Conservation (phyloP, 2,888 invertebrate species). For the Drosophila siamana region DNA sequence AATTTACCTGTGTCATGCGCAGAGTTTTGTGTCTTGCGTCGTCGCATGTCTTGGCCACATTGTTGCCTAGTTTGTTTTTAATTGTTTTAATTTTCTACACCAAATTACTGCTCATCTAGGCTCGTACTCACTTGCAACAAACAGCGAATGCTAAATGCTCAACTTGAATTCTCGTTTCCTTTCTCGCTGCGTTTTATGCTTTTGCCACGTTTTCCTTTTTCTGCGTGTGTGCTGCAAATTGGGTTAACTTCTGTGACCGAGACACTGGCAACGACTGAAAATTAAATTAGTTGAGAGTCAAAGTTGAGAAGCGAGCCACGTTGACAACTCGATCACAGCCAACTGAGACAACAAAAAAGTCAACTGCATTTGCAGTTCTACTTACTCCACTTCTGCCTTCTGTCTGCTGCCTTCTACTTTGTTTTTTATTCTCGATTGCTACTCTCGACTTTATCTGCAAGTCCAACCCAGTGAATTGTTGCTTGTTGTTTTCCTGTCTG, state of each 20-base stretch:
- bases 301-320: conserved; percentile 49
- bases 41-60: conserved; percentile 46
- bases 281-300: conserved; percentile 62
- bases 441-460: conserved; percentile 30
- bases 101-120: conserved; percentile 25
- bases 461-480: conserved; percentile 32
- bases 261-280: conserved; percentile 52
- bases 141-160: too few relatives aligned
- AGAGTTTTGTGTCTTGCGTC: conserved; percentile 50
- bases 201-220: not conserved
- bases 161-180: conserved; percentile 12
- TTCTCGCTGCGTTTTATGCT: conserved; percentile 21
- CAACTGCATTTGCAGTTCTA: conserved; percentile 7
- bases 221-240: conserved; percentile 53
- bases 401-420: conserved; percentile 5
- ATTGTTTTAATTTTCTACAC: conserved; percentile 57
- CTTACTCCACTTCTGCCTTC: not conserved
- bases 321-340: conserved; percentile 63
- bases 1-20: conserved; percentile 75
- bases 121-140: conserved; percentile 60
- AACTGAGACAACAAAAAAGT: conserved; percentile 45
- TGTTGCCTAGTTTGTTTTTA: conserved; percentile 43
- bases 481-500: conserved; percentile 32
- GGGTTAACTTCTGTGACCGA: conserved; percentile 67
- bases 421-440: conserved; percentile 22